Conservation (phyloP, 2,888 invertebrate genomes). For the Tyria jacobaeae region DNA sequence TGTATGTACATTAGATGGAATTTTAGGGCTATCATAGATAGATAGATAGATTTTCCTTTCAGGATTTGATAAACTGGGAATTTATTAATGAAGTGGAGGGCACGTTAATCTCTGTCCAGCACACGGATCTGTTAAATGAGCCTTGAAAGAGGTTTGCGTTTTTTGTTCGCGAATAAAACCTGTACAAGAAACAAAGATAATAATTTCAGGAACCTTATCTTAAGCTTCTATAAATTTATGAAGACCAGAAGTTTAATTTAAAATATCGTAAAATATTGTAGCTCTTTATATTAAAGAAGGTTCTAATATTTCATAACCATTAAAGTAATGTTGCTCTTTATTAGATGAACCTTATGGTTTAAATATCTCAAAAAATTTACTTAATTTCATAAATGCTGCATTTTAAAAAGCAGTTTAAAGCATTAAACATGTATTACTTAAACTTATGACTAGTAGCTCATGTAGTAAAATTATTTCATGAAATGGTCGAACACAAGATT, state of each 20-base stretch:
- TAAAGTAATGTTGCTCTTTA: conserved; percentile 13
- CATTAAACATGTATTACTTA: not conserved
- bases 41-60: conserved; percentile 40
- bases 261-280: conserved; percentile 26
- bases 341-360: not conserved
- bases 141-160: conserved; percentile 60
- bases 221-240: conserved; percentile 41
- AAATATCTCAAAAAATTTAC: not conserved
- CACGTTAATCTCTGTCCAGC: conserved; percentile 76
- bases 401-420: too few relatives aligned
- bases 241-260: conserved; percentile 32
- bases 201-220: conserved; percentile 25
- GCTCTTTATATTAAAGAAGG: conserved; percentile 1
- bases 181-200: conserved; percentile 51
- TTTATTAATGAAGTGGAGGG: conserved; percentile 69
- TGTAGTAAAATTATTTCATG: not conserved
- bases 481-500: too few relatives aligned
- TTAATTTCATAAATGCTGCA: not conserved
- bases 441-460: not conserved
- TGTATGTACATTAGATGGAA: conserved; percentile 14
- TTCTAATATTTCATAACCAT: conserved; percentile 20
- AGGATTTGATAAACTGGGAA: conserved; percentile 59
- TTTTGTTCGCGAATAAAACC: conserved; percentile 52
- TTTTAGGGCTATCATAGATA: conserved; percentile 28
- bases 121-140: conserved; percentile 70